phyloP scores from a whole-genome alignment of 1,140 invertebrate genomes.

The Pantala flavescens region DNA sequence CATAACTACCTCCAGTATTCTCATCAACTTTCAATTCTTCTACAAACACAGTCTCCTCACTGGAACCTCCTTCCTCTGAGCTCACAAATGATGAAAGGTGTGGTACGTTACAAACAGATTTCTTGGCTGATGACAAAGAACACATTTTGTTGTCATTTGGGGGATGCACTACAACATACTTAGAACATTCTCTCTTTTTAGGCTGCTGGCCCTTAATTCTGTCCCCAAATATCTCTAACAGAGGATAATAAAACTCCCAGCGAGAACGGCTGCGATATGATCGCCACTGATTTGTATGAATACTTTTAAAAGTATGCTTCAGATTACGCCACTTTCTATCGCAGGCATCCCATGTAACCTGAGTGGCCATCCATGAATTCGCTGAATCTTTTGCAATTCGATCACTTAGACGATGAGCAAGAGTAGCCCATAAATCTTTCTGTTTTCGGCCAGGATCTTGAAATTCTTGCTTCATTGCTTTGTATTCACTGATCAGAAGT shows the following conservation, averaged over 20 bases:
- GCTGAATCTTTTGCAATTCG: background rate
- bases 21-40: background rate
- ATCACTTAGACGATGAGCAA: background rate
- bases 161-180: background rate
- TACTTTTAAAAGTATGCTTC: slow-evolving; percentile 13
- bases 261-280: background rate
- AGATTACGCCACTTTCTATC: slow-evolving; percentile 12
- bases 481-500: slow-evolving; percentile 8
- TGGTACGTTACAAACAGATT: background rate
- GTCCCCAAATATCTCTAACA: background rate
- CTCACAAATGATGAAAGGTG: background rate
- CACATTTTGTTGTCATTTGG: background rate
- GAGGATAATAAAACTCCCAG: background rate
- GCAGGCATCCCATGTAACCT: slow-evolving; percentile 12
- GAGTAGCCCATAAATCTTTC: slow-evolving; percentile 8
- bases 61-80: background rate
- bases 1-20: background rate
- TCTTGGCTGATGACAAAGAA: background rate
- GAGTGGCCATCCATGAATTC: background rate
- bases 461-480: background rate
- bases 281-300: background rate
- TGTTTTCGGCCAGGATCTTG: background rate
- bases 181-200: background rate
- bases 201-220: background rate
- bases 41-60: background rate